phyloP scores from a whole-genome alignment of 2,888 invertebrate genomes.

The Aspidiotus destructor region DNA sequence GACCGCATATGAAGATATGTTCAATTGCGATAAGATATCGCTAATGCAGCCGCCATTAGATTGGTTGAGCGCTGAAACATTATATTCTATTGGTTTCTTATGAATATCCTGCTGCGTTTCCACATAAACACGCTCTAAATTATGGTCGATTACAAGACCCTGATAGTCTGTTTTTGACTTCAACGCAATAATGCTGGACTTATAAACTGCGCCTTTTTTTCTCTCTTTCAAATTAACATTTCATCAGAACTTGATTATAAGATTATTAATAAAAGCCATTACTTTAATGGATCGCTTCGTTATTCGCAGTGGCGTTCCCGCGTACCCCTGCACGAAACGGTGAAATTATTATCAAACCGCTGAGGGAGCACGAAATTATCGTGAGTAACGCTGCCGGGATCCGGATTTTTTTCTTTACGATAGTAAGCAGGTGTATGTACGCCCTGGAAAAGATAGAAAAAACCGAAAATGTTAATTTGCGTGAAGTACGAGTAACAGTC shows the following conservation, averaged over 20 bases:
- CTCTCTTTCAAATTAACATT: conserved; percentile 1
- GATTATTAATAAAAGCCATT: conserved; percentile 4
- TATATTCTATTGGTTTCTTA: not conserved
- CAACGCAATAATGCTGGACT: no score
- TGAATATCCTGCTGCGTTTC: conserved; percentile 2
- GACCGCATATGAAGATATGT: no score
- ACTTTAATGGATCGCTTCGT: not conserved
- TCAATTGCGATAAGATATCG: not conserved
- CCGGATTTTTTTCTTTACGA: not conserved
- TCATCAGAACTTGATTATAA: conserved; percentile 2
- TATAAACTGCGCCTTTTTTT: not conserved
- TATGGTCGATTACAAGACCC: not conserved
- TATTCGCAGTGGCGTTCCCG: not conserved
- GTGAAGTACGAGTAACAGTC: no score
- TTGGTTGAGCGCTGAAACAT: not conserved
- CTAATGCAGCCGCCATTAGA: not conserved
- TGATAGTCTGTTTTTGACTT: not conserved
- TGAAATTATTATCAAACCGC: not conserved
- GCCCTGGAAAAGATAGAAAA: no score
- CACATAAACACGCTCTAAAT: conserved; percentile 2
- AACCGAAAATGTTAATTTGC: no score
- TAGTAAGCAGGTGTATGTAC: not conserved
- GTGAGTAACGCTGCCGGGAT: not conserved
- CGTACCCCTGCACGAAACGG: not conserved
- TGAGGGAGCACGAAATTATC: not conserved